A percentile compares a stretch with the other conserved stretches of the same genome.
These are phyloP conservation scores for Carlito syrichta DNA, from an alignment of 2,113 vertebrate species.

Conservation along the genomic window DNA sequence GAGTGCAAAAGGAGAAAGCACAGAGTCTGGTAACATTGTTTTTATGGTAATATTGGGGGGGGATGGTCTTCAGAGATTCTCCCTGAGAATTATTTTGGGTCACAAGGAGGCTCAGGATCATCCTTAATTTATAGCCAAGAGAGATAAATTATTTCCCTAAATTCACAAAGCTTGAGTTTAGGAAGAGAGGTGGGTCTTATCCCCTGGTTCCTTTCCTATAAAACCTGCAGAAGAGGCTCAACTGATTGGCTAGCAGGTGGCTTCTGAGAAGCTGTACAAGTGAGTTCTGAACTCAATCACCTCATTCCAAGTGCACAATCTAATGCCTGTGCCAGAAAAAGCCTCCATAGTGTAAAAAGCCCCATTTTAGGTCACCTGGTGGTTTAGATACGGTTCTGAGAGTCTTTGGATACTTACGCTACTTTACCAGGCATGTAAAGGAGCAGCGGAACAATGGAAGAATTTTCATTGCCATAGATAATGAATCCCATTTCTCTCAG, in stretches of 20 bases:
- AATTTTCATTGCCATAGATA: constrained; percentile 91
- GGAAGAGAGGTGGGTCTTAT: not conserved
- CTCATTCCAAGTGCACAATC: not conserved
- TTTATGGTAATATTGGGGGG: not conserved
- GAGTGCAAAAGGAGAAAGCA: not conserved
- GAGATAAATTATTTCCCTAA: not conserved
- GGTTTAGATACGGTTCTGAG: not conserved
- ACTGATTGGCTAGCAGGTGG: not conserved
- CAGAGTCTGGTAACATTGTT: not conserved
- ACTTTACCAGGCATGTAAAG: constrained; percentile 96
- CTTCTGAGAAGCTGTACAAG: not conserved
- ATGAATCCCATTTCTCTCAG: constrained; percentile 94
- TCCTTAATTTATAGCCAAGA: not conserved
- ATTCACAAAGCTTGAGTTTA: not conserved
- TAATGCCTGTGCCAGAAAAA: not conserved
- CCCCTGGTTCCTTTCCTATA: not conserved
- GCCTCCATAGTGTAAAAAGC: not conserved
- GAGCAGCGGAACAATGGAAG: constrained; percentile 92
- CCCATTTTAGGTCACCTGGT: not conserved
- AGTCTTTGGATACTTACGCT: constrained; percentile 85
- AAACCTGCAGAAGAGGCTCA: not conserved
- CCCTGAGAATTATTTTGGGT: not conserved
- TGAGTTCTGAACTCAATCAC: not conserved
- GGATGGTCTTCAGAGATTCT: not conserved
- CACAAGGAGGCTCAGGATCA: not conserved